Conservation (phyloP, 2,888 invertebrate genomes). For the Strigamia maritima region DNA sequence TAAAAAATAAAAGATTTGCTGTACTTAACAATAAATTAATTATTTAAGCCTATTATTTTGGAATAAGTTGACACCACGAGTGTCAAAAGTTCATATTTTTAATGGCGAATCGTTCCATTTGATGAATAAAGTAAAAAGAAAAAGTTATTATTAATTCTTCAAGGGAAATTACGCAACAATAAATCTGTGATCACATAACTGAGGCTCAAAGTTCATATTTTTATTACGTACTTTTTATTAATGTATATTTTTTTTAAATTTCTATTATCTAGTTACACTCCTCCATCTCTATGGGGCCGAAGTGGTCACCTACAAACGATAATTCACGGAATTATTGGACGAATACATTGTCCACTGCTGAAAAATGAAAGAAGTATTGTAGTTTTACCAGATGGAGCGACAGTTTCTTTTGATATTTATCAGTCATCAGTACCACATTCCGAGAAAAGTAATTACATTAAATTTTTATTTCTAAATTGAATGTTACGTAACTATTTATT, state of each 20-base stretch:
- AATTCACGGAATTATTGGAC: conserved; percentile 68
- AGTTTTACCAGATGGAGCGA: conserved; percentile 75
- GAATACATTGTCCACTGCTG: conserved; percentile 84
- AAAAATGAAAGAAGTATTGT: conserved; percentile 77
- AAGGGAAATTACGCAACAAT: too few species aligned
- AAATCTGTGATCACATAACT: too few species aligned
- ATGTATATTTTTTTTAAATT: not conserved
- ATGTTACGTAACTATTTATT: not conserved
- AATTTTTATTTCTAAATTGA: too few species aligned
- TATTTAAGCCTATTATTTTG: not conserved
- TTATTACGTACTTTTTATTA: not conserved
- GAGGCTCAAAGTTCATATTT: too few species aligned
- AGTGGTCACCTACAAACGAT: conserved; percentile 94
- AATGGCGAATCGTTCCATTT: not conserved
- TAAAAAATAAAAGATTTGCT: too few species aligned
- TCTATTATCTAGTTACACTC: conserved; percentile 69
- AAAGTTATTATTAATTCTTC: too few species aligned
- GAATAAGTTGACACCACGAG: not conserved
- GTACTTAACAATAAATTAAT: not conserved
- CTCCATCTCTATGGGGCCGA: conserved; percentile 89
- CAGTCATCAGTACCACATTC: conserved; percentile 68
- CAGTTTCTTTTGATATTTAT: conserved; percentile 87
- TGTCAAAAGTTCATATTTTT: not conserved
- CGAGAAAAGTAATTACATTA: conserved; percentile 57
- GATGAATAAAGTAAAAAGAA: too few species aligned